Conservation (phyloP, 2,113 vertebrate genomes). For the Turnix velox region DNA sequence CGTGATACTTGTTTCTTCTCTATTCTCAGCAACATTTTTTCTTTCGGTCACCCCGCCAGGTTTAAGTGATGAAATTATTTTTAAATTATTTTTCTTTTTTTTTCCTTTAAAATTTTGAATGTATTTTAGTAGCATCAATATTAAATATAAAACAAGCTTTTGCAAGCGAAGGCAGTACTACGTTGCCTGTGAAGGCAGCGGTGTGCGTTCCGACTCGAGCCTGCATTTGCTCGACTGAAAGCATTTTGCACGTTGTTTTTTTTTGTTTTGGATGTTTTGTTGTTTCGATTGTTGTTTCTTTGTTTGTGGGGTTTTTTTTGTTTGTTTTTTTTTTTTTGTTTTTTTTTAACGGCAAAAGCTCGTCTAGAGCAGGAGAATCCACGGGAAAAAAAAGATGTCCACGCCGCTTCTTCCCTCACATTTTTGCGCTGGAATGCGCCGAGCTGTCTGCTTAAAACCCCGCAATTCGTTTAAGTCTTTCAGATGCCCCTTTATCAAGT, state of each 20-base stretch:
- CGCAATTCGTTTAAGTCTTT: neutral
- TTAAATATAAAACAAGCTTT: neutral
- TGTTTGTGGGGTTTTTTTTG: no score
- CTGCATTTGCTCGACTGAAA: no score
- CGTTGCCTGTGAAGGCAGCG: neutral
- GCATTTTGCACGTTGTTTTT: no score
- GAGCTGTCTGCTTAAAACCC: neutral
- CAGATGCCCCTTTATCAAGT: neutral
- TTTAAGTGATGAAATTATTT: neutral
- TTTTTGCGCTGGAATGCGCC: neutral
- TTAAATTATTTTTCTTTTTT: no score
- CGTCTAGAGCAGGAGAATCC: neutral
- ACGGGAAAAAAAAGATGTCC: neutral
- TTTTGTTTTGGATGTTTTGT: no score
- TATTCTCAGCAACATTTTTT: neutral
- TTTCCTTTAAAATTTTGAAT: neutral
- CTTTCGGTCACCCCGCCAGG: neutral
- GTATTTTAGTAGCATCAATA: neutral
- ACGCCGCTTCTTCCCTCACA: neutral
- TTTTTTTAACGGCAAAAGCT: neutral
- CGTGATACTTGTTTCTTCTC: neutral
- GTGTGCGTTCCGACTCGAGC: neutral
- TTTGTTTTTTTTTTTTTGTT: no score
- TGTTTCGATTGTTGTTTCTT: no score
- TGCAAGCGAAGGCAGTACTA: neutral